Evolutionary conservation across 92 coral and sea anemone species (phyloP).

Genomic region (Blastomussa wellsi): DNA sequence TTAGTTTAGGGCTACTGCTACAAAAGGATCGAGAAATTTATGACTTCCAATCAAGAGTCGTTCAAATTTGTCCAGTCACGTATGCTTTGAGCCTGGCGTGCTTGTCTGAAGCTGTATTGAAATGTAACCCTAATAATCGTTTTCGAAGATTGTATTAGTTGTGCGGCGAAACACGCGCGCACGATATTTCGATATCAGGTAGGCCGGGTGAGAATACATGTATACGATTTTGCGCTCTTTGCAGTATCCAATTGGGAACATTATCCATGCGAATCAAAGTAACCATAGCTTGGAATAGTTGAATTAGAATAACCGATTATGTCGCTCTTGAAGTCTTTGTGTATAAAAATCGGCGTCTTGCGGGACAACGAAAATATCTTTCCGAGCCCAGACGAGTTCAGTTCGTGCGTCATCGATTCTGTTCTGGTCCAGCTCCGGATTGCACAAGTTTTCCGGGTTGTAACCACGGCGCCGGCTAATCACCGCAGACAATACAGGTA

Average conservation of each 20-base stretch:
- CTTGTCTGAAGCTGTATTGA: neutral
- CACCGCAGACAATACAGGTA: slow-evolving; percentile 25
- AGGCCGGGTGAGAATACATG: neutral
- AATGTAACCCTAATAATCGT: neutral
- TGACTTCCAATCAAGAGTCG: neutral
- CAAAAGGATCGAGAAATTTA: neutral
- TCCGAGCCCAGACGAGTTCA: neutral
- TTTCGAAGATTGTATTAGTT: neutral
- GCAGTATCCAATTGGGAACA: neutral
- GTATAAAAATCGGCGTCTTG: neutral
- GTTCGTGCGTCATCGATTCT: slow-evolving; percentile 21
- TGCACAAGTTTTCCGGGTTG: slow-evolving; percentile 1
- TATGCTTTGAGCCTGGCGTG: neutral
- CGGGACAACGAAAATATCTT: neutral
- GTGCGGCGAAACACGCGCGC: neutral
- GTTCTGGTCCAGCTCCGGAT: neutral
- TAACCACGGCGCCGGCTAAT: neutral
- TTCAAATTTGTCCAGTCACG: neutral
- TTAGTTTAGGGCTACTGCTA: neutral
- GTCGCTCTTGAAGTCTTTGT: neutral
- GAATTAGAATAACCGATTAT: neutral
- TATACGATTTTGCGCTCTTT: neutral
- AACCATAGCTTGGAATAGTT: neutral
- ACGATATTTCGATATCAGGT: slow-evolving; percentile 1
- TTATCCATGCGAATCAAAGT: neutral